phyloP scores from a whole-genome alignment of 1,140 invertebrate species.

The Nomia melanderi region DNA sequence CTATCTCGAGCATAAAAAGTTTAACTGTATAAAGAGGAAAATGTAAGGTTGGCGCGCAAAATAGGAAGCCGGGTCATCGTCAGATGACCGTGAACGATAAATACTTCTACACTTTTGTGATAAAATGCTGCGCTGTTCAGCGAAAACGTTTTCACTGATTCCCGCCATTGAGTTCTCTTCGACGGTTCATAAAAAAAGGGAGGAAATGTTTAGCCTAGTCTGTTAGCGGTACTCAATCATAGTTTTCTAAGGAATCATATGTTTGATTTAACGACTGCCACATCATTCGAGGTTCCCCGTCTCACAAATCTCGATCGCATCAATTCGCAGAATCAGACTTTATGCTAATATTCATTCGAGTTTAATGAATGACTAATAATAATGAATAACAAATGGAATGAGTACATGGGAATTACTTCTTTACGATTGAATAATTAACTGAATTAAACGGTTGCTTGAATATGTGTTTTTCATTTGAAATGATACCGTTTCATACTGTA shows the following conservation, averaged over 20 bases:
- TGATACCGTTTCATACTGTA: too few relatives aligned
- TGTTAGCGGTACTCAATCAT: not conserved
- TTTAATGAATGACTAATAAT: too few relatives aligned
- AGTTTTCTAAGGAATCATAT: not conserved
- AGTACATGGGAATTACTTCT: too few relatives aligned
- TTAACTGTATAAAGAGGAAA: too few relatives aligned
- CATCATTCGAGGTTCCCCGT: not conserved
- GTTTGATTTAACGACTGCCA: not conserved
- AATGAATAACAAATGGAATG: too few relatives aligned
- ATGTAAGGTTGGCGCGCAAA: not conserved
- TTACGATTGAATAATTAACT: too few relatives aligned
- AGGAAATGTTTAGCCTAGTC: not conserved
- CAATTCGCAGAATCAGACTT: too few relatives aligned
- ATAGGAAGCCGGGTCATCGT: conserved; percentile 23
- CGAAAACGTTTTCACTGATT: not conserved
- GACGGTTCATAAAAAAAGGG: too few relatives aligned
- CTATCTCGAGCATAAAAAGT: not conserved
- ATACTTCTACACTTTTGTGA: conserved; percentile 17
- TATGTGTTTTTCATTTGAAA: too few relatives aligned
- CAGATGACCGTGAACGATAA: conserved; percentile 39
- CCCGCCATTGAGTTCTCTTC: not conserved
- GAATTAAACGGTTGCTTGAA: too few relatives aligned
- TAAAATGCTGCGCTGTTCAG: not conserved
- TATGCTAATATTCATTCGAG: not conserved
- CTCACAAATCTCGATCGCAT: not conserved